Base-by-base conservation (phyloP, 2,113 vertebrate genomes). In the Pomatorhinus ruficollis region DNA sequence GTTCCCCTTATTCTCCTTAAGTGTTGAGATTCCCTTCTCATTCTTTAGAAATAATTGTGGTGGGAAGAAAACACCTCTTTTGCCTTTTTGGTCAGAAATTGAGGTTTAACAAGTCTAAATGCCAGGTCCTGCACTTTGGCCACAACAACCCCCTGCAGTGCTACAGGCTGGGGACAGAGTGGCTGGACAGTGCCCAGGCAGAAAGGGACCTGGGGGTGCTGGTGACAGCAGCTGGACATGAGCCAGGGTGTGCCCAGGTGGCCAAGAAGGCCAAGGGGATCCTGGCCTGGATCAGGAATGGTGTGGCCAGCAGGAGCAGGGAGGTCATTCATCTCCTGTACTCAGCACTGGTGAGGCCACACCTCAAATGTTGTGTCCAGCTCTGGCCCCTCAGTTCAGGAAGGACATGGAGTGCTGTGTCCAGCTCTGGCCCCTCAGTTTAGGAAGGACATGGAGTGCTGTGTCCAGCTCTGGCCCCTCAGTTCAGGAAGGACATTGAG, bases 181-280 rank as follows among this genome's bases (percentile, higher is more conserved):
- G 78, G 23, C 52, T 57, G 78, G 28, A 81, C n/a, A 57, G 78
- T 39, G 63, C 2, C 52, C 64, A 18, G 52, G 42, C 10, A 18
- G 23, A 39, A 49, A 69, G 64, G 35, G 53, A 49, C 30, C 28
- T 57, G 42, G 22, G 42, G 22, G 28, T 5, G 1, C 37, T 52
- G 60, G 4, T 18, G 24, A 5, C 47, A 53, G 19, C 33, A 1
- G 0, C 16, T 39, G n/a, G 0, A 33, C 42, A 8, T 0, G 22
- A 68, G 28, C 42, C 78, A 81, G 78, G 20, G 40, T 6, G 40
- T 56, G 40, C n/a, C 28, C 42, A 3, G 22, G 28, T 47, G 63
- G 77, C 40, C 50, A 31, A 5, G 39, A 11, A 8, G 40, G 40
- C 77, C 40, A 37, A 2, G 3, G 16, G 40, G 50, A 23, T 1